A percentile compares a stretch with the other conserved stretches of the same genome.
phyloP scores from a whole-genome alignment of 2,113 vertebrate species.

The Peromyscus californicus region DNA sequence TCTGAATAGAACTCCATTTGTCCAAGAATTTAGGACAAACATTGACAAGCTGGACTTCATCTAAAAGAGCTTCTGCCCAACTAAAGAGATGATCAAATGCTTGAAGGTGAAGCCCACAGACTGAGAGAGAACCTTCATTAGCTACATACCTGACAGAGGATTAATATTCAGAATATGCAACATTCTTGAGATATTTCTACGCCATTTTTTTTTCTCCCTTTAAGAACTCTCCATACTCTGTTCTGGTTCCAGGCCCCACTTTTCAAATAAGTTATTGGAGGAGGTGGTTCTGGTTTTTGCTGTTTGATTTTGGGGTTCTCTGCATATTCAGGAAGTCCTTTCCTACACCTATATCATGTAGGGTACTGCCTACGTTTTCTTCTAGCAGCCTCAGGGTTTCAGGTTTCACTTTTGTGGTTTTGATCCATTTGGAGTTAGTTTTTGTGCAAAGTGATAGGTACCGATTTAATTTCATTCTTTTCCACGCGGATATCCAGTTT shows the following conservation, averaged over 20 bases:
- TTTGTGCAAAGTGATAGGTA: background rate
- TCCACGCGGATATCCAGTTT: background rate
- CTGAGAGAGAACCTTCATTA: background rate
- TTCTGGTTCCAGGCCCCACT: background rate
- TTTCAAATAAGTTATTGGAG: background rate
- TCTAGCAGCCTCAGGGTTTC: background rate
- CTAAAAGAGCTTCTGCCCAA: background rate
- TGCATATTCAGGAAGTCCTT: background rate
- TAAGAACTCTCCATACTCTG: background rate
- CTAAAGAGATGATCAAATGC: background rate
- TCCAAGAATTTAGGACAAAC: background rate
- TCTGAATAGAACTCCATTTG: background rate
- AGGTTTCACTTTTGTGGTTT: background rate
- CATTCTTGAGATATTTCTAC: background rate
- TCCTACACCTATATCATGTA: background rate
- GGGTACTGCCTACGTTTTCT: background rate
- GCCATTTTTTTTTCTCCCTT: background rate
- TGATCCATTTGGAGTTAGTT: background rate
- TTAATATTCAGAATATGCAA: background rate
- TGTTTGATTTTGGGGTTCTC: background rate
- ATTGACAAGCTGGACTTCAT: background rate
- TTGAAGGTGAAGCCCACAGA: background rate
- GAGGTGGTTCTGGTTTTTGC: background rate
- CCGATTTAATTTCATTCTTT: background rate
- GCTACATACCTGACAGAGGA: background rate